Conservation (phyloP, 2,113 vertebrate genomes). For the Phrynocephalus versicolor region DNA sequence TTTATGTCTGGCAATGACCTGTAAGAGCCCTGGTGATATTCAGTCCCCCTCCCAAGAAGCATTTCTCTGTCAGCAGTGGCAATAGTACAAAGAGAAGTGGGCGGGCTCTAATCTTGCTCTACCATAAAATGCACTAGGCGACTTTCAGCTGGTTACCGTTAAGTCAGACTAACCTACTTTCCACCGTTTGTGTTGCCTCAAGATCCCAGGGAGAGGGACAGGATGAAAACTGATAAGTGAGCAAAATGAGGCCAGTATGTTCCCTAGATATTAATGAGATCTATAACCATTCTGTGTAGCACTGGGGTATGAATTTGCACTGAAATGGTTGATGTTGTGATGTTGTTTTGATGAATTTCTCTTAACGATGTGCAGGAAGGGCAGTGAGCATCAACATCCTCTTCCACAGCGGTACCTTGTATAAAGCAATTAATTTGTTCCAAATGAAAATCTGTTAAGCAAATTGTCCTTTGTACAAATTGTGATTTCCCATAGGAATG, state of each 20-base stretch:
- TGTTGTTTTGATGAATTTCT: too few relatives aligned
- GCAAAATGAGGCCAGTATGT: not conserved
- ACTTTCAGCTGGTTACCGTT: not conserved
- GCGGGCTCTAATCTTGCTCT: not conserved
- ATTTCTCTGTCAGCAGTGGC: too few relatives aligned
- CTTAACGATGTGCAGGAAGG: not conserved
- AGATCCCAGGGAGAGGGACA: not conserved
- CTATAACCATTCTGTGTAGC: not conserved
- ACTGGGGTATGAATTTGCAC: not conserved
- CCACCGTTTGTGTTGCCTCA: not conserved
- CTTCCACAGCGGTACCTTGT: too few relatives aligned
- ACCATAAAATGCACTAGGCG: not conserved
- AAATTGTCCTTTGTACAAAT: too few relatives aligned
- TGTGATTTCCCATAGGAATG: too few relatives aligned
- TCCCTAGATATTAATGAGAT: not conserved
- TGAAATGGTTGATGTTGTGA: not conserved
- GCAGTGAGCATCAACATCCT: too few relatives aligned
- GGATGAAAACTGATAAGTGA: not conserved
- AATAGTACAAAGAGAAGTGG: not conserved
- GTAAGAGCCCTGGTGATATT: too few relatives aligned
- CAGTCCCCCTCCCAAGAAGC: too few relatives aligned
- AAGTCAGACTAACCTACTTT: not conserved
- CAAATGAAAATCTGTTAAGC: too few relatives aligned
- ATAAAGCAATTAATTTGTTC: too few relatives aligned
- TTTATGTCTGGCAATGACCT: too few relatives aligned